A percentile compares a stretch with the other conserved stretches of the same genome.
These are phyloP conservation scores for Lithophane socia DNA, from an alignment of 2,888 invertebrate species.

Conservation along the genomic window DNA sequence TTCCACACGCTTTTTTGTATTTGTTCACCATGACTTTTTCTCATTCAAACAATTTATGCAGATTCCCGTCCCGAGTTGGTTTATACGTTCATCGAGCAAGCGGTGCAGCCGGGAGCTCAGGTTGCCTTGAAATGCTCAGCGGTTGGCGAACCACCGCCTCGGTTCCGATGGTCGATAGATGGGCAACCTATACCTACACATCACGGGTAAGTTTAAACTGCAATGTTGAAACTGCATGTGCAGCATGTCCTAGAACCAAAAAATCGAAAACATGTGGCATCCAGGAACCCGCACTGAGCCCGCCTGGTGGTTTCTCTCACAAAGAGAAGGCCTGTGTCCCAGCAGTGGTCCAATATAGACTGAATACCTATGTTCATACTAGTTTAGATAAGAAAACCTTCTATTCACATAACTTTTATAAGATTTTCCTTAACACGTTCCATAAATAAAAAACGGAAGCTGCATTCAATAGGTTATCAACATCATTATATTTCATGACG, in stretches of 20 bases:
- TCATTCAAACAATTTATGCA: slow-evolving; percentile 77
- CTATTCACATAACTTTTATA: neutral
- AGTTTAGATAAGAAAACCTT: slow-evolving; percentile 3
- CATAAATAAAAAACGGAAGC: slow-evolving; percentile 33
- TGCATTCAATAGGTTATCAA: slow-evolving; percentile 19
- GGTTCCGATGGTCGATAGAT: slow-evolving; percentile 86
- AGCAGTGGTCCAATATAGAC: neutral
- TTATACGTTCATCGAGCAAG: slow-evolving; percentile 95
- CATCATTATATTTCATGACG: slow-evolving; percentile 54
- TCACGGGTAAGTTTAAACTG: slow-evolving; percentile 78
- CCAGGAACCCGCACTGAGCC: neutral
- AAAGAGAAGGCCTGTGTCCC: neutral
- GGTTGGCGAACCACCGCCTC: slow-evolving; percentile 96
- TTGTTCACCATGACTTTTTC: slow-evolving; percentile 51
- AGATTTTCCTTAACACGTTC: slow-evolving; percentile 8
- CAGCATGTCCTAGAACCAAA: neutral
- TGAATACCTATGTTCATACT: neutral
- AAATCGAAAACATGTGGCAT: neutral
- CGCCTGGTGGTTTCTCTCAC: neutral
- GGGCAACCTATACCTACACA: slow-evolving; percentile 86
- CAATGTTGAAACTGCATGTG: no score
- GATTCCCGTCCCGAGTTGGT: slow-evolving; percentile 95
- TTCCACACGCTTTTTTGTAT: slow-evolving; percentile 64
- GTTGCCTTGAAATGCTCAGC: slow-evolving; percentile 96
- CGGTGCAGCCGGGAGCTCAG: slow-evolving; percentile 92